Evolutionary conservation across 2,888 invertebrate species (phyloP).

Genomic region (Dermolepida albohirtum): DNA sequence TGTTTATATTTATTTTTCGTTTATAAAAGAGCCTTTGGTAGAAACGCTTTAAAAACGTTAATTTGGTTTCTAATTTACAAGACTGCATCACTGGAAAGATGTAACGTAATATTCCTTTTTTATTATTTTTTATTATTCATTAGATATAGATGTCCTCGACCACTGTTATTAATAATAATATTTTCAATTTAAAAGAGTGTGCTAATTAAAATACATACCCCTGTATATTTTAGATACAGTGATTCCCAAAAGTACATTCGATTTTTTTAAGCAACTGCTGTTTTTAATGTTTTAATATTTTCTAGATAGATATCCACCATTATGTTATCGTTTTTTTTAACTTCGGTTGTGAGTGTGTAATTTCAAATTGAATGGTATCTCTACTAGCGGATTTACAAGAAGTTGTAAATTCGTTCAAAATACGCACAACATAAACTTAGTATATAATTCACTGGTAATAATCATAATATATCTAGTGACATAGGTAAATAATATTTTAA

Average conservation of each 20-base stretch:
- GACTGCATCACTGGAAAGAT: too few species aligned
- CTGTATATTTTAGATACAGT: too few species aligned
- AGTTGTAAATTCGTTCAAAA: conserved; percentile 33
- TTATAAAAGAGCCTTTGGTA: too few species aligned
- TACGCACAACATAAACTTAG: conserved; percentile 25
- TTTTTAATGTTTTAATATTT: conserved; percentile 2
- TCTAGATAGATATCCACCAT: neutral
- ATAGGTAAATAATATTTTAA: neutral
- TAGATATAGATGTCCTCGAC: too few species aligned
- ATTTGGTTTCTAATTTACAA: too few species aligned
- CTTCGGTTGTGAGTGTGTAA: neutral
- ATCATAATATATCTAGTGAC: conserved; percentile 1
- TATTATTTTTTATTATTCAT: too few species aligned
- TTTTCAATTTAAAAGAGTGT: too few species aligned
- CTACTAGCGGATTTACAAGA: neutral
- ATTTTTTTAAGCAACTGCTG: neutral
- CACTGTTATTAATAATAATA: too few species aligned
- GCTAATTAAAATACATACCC: too few species aligned
- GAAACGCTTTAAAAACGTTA: too few species aligned
- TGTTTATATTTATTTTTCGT: too few species aligned
- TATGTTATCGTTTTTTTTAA: neutral
- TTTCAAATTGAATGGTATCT: neutral
- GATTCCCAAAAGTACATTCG: neutral
- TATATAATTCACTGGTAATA: conserved; percentile 11
- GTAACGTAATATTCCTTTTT: too few species aligned